phyloP scores from a whole-genome alignment of 2,113 vertebrate genomes.

The Nyctibius bracteatus region DNA sequence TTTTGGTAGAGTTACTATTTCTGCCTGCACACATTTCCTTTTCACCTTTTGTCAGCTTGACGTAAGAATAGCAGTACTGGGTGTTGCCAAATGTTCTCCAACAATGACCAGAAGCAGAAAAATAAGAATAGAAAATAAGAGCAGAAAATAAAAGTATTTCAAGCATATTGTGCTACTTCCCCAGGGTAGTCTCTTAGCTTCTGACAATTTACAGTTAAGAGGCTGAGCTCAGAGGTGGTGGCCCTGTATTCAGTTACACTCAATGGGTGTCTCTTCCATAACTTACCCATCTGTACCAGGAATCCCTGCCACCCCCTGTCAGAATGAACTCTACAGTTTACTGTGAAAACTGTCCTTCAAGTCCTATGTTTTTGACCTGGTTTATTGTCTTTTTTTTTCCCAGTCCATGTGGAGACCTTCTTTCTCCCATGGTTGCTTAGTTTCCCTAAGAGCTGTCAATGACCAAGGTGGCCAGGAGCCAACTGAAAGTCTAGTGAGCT shows the following conservation, averaged over 20 bases:
- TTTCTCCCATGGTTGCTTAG: background rate
- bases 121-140: background rate
- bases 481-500: background rate
- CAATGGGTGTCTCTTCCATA: background rate
- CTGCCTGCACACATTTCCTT: background rate
- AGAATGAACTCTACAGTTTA: background rate
- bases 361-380: background rate
- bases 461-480: accelerated
- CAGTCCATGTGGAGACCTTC: background rate
- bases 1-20: background rate
- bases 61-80: background rate
- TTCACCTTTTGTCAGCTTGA: background rate
- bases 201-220: background rate
- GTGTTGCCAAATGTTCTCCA: background rate
- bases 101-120: background rate
- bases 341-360: background rate
- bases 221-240: background rate
- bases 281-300: background rate
- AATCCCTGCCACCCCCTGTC: background rate
- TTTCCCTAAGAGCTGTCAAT: background rate
- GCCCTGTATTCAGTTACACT: background rate
- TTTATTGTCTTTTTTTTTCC: background rate
- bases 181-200: background rate
- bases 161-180: background rate
- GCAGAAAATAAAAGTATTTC: background rate